Percentiles rank a stretch among this genome's conserved stretches.
phyloP scores from a whole-genome alignment of 1,140 invertebrate genomes.

The Kradibia gibbosae region DNA sequence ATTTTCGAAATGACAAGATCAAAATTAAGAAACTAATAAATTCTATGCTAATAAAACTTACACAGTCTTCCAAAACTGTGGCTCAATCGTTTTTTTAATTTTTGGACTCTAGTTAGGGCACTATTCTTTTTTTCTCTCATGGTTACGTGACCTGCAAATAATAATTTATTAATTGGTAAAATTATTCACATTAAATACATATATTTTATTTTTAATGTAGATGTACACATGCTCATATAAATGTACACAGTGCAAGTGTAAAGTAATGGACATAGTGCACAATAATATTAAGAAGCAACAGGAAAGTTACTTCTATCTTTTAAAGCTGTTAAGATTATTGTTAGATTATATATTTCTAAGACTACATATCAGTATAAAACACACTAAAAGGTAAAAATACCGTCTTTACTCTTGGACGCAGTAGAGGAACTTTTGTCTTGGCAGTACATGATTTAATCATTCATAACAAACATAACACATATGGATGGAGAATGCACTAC shows the following conservation, averaged over 20 bases:
- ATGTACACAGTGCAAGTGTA: too few relatives aligned
- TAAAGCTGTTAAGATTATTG: background rate
- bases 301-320: background rate
- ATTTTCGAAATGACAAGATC: too few relatives aligned
- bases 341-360: background rate
- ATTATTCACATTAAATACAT: background rate
- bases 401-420: conserved; percentile 56
- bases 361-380: background rate
- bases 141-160: conserved; percentile 76
- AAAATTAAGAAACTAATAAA: too few relatives aligned
- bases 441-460: conserved; percentile 59
- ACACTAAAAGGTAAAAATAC: conserved; percentile 44
- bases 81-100: conserved; percentile 90
- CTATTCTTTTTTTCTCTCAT: conserved; percentile 93
- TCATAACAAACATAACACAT: conserved; percentile 54
- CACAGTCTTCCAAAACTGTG: conserved; percentile 93
- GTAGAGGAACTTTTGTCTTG: conserved; percentile 55
- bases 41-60: too few relatives aligned
- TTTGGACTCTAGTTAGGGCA: conserved; percentile 89
- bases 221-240: too few relatives aligned
- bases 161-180: conserved; percentile 12
- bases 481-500: conserved; percentile 32
- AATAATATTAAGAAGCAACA: background rate
- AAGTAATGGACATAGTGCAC: background rate
- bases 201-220: too few relatives aligned